These are phyloP conservation scores for Maniola hyperantus DNA, from an alignment of 2,888 invertebrate genomes.

Conservation along the genomic window DNA sequence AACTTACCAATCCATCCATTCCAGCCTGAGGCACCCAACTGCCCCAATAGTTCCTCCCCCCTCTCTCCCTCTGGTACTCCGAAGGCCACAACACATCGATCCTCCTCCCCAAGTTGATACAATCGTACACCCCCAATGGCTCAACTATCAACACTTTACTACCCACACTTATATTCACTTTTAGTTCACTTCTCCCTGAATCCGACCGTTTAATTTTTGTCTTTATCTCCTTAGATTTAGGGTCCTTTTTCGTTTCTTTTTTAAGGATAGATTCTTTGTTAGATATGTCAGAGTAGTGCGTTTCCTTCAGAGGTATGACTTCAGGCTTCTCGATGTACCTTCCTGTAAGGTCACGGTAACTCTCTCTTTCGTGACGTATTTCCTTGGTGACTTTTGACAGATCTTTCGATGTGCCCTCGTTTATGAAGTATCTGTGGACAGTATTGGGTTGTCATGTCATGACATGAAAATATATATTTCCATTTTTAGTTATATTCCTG, in stretches of 20 bases:
- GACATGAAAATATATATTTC: no score
- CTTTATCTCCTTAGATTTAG: constrained; percentile 69
- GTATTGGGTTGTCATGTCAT: not conserved
- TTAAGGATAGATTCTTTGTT: constrained; percentile 61
- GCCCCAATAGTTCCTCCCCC: constrained; percentile 93
- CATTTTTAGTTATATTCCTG: no score
- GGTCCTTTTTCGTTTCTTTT: constrained; percentile 61
- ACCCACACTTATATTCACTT: constrained; percentile 70
- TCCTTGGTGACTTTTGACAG: constrained; percentile 75
- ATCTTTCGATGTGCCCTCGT: constrained; percentile 74
- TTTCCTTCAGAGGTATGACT: constrained; percentile 61
- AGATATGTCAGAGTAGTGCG: constrained; percentile 64
- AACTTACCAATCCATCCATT: constrained; percentile 92
- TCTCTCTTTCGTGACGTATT: constrained; percentile 74
- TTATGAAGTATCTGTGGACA: constrained; percentile 64
- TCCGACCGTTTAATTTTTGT: constrained; percentile 74
- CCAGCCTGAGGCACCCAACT: constrained; percentile 95
- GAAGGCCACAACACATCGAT: constrained; percentile 98
- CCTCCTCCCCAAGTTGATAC: constrained; percentile 93
- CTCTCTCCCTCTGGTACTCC: constrained; percentile 92
- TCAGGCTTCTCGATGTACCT: constrained; percentile 74
- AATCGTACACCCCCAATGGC: constrained; percentile 89
- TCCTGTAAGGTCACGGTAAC: constrained; percentile 74
- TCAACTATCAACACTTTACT: constrained; percentile 76
- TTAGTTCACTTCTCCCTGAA: constrained; percentile 67